Base-by-base conservation (phyloP, 2,888 invertebrate species). In the Axea sp. region DNA sequence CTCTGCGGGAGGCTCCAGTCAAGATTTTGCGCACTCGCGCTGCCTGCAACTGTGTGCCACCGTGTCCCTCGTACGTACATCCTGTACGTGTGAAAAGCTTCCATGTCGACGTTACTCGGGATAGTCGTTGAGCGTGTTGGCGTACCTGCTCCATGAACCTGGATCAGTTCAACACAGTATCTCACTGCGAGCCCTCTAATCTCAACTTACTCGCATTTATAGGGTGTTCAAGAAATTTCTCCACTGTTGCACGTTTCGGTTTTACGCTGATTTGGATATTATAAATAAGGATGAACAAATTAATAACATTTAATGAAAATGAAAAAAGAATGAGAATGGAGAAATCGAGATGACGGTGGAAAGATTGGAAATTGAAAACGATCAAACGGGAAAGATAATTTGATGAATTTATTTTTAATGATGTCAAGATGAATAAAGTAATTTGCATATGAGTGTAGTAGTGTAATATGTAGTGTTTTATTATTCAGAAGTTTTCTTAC, bases 1-100 rank as follows among this genome's bases (percentile, higher is more conserved):
- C 81, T 77, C 82, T 78, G 77, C 83, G 79, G 82, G 82, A 83
- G 80, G 77, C 81, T 79, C 77, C 77, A 76, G 76, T 72, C 75
- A 60, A 76, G 78, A 77, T 74, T 76, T 77, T 71, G 75, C 73
- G 69, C 43, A 60, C 71, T 55, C 53, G 73, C 51, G 65, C 14
- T 49, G 35, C 17, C 19, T 33, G 28, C 3, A 19, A 17, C 14
- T 64, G 62, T 60, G 60, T 43, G 37, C 59, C 43, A 35, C 35
- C 22, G 35, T 37, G 22, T 14, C 35, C 8, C 24, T 14, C 26
- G 47, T 45, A 51, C 15, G 28, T 49, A 45, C 35, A 39, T 2
- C 6, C 12, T 24, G 28, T 65, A 11, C 12, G 30, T 59, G 43
- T 57, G 55, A 55, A 59, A 43, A 53, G 39, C 35, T 62, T 57